Conservation (phyloP, 2,888 invertebrate genomes). For the Hypercompe scribonia region DNA sequence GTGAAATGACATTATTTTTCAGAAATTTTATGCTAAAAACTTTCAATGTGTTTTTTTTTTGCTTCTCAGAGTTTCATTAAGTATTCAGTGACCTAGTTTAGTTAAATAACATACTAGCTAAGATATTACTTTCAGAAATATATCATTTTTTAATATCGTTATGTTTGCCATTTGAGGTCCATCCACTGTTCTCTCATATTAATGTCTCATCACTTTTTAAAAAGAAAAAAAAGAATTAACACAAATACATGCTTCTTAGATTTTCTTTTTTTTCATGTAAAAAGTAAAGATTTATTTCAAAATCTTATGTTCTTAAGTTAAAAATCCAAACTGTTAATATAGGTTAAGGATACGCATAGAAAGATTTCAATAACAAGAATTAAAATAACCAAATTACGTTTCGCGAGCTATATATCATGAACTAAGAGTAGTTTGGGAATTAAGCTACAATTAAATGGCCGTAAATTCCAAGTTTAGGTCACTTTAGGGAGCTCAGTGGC, state of each 20-base stretch:
- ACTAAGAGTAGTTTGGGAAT: conserved; percentile 81
- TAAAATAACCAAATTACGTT: conserved; percentile 43
- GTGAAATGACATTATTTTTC: background rate
- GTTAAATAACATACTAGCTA: background rate
- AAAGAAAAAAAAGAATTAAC: too few species aligned
- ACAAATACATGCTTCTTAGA: background rate
- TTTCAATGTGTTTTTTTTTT: background rate
- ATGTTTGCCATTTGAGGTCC: too few species aligned
- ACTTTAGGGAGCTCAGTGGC: conserved; percentile 81
- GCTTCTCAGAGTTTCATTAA: background rate
- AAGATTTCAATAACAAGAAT: background rate
- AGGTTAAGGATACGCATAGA: background rate
- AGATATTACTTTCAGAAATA: background rate
- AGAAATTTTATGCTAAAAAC: background rate
- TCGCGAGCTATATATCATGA: conserved; percentile 76
- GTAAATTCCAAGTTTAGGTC: conserved; percentile 84
- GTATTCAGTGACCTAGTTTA: background rate
- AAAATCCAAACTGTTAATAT: background rate
- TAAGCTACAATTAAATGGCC: conserved; percentile 85
- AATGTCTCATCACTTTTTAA: too few species aligned
- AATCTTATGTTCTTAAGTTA: background rate
- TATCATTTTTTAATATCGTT: background rate
- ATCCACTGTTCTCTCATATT: too few species aligned
- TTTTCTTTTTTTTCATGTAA: background rate
- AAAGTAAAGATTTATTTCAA: too few species aligned